Evolutionary conservation across 1,140 invertebrate species (phyloP).

Genomic region (Drosophila parvula): DNA sequence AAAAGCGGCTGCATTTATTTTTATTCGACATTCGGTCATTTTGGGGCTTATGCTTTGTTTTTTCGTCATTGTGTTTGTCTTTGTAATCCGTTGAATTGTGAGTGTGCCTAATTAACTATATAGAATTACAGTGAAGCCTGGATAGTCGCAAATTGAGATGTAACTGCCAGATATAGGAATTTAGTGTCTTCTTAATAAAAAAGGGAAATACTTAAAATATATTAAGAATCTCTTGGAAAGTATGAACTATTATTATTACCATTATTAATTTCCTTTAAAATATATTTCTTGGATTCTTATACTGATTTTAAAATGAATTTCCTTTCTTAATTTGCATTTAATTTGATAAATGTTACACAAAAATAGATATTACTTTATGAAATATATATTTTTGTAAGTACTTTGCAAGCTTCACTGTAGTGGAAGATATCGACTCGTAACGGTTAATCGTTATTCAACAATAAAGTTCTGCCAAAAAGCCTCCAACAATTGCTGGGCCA

Average conservation of each 20-base stretch:
- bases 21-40: conserved; percentile 60
- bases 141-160: not conserved
- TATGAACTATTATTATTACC: not conserved
- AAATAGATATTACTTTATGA: not conserved
- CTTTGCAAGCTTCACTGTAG: conserved; percentile 1
- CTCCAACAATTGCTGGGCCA: conserved; percentile 44
- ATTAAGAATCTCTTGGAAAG: not conserved
- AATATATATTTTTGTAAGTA: not conserved
- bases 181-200: no score
- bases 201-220: no score
- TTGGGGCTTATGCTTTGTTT: conserved; percentile 57
- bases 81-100: conserved; percentile 20
- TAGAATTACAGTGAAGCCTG: conserved; percentile 26
- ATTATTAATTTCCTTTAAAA: not conserved
- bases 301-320: not conserved
- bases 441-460: conserved; percentile 30
- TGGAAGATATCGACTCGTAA: conserved; percentile 15
- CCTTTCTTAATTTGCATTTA: not conserved
- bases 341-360: not conserved
- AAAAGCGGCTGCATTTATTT: conserved; percentile 60
- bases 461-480: conserved; percentile 22
- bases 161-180: not conserved
- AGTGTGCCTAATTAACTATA: conserved; percentile 48
- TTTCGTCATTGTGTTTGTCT: conserved; percentile 32
- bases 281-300: not conserved